Conservation (phyloP, 2,888 invertebrate genomes). For the Laspeyria flexula region DNA sequence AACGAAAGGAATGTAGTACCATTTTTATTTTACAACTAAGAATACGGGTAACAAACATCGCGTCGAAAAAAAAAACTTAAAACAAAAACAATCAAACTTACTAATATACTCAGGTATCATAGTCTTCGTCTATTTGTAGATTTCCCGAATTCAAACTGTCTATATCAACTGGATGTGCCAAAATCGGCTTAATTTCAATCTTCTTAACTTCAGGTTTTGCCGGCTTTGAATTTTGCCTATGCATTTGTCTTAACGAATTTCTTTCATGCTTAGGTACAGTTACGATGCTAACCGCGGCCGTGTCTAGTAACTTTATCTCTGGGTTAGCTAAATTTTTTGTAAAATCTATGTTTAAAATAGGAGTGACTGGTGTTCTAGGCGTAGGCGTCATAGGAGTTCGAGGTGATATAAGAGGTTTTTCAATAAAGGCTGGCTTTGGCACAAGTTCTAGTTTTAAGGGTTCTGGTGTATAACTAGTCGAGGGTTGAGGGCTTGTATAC, state of each 20-base stretch:
- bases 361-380: conserved; percentile 61
- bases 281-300: conserved; percentile 53
- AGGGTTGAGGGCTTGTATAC: conserved; percentile 74
- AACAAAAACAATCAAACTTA: conserved; percentile 60
- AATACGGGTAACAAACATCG: conserved; percentile 51
- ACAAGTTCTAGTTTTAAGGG: conserved; percentile 56
- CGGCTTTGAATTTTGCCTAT: conserved; percentile 68
- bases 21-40: conserved; percentile 28
- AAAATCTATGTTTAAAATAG: conserved; percentile 78
- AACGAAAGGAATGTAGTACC: conserved; percentile 37
- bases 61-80: conserved; percentile 46
- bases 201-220: conserved; percentile 62
- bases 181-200: conserved; percentile 52
- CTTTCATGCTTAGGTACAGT: conserved; percentile 54
- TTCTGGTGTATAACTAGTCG: conserved; percentile 68
- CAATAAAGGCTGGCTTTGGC: conserved; percentile 44
- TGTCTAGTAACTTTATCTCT: conserved; percentile 75
- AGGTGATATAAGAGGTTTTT: conserved; percentile 31
- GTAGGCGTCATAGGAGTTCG: conserved; percentile 35
- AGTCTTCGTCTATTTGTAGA: conserved; percentile 82
- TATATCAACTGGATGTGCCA: conserved; percentile 59
- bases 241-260: conserved; percentile 47
- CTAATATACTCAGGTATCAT: conserved; percentile 78
- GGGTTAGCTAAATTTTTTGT: conserved; percentile 70
- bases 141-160: conserved; percentile 76